A percentile compares a stretch with the other conserved stretches of the same genome.
phyloP scores from a whole-genome alignment of 2,888 invertebrate species.

The Ormyrus pomaceus region DNA sequence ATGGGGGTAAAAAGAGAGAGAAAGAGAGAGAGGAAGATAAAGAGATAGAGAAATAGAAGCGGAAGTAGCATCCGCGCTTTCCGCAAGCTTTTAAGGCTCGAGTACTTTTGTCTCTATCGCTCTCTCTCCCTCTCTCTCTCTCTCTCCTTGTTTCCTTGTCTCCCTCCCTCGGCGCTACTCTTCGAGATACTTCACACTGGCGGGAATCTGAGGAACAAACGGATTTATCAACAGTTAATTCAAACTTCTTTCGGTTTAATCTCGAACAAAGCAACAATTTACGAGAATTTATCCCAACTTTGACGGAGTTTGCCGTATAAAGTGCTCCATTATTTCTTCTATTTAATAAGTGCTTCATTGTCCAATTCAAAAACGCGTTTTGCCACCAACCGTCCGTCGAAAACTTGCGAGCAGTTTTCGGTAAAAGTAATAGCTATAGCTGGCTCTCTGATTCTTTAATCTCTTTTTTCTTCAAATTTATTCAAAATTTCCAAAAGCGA shows the following conservation, averaged over 20 bases:
- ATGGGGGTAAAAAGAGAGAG: neutral
- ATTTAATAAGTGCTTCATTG: constrained; percentile 20
- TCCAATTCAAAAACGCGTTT: neutral
- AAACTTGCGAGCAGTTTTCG: too few species aligned
- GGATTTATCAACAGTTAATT: constrained; percentile 51
- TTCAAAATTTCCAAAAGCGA: too few species aligned
- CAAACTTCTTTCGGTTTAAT: constrained; percentile 38
- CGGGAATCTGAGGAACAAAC: constrained; percentile 2
- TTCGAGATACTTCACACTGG: constrained; percentile 26
- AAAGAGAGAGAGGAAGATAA: constrained; percentile 8
- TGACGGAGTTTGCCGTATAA: neutral
- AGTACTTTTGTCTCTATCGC: constrained; percentile 30
- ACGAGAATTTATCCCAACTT: constrained; percentile 9
- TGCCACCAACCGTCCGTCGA: neutral
- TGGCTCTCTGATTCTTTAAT: neutral
- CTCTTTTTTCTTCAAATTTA: neutral
- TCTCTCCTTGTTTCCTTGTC: constrained; percentile 1
- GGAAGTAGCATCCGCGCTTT: constrained; percentile 30
- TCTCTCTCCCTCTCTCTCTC: constrained; percentile 4
- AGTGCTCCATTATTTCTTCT: constrained; percentile 1
- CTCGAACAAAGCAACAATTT: constrained; percentile 30
- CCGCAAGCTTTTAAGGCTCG: constrained; percentile 42
- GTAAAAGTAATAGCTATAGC: too few species aligned
- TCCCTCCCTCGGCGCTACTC: neutral
- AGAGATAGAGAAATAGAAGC: constrained; percentile 30